phyloP scores from a whole-genome alignment of 2,888 invertebrate species.

The Noctuana brunneofusca region DNA sequence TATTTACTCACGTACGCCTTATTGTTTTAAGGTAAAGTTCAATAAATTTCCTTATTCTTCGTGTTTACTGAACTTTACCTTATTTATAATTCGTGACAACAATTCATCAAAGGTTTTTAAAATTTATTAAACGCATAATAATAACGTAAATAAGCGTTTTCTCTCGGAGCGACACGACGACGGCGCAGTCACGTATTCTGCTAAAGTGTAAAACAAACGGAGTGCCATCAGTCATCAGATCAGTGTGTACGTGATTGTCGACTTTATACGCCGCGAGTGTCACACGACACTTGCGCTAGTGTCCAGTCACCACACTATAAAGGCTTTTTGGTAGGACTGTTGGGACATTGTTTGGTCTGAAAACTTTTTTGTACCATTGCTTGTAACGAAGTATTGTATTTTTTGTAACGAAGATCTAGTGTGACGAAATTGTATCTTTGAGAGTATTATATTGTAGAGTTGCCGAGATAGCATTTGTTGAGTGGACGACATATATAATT shows the following conservation, averaged over 20 bases:
- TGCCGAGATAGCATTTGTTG: too few relatives aligned
- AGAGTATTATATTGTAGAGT: too few relatives aligned
- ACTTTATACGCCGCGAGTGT: slow-evolving; percentile 9
- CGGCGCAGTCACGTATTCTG: slow-evolving; percentile 37
- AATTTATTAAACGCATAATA: slow-evolving; percentile 9
- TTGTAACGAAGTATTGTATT: too few relatives aligned
- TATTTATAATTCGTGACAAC: slow-evolving; percentile 9
- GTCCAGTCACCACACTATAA: neutral
- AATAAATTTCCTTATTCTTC: neutral
- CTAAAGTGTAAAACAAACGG: slow-evolving; percentile 37
- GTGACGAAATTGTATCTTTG: too few relatives aligned
- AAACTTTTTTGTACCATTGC: too few relatives aligned
- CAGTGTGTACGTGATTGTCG: slow-evolving; percentile 38
- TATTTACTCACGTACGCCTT: slow-evolving; percentile 9
- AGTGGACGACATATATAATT: too few relatives aligned
- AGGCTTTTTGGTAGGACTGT: neutral
- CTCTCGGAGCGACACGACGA: slow-evolving; percentile 37
- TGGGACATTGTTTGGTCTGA: too few relatives aligned
- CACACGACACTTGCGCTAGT: neutral
- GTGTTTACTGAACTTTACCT: neutral
- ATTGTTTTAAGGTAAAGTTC: neutral
- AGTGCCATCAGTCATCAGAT: slow-evolving; percentile 17
- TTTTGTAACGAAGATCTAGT: too few relatives aligned
- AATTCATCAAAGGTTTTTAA: slow-evolving; percentile 8
- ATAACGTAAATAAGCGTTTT: slow-evolving; percentile 36